Percentiles rank a stretch among this genome's conserved stretches.
These are phyloP conservation scores for Drosophila borealis DNA, from an alignment of 2,888 invertebrate species.

Conservation along the genomic window DNA sequence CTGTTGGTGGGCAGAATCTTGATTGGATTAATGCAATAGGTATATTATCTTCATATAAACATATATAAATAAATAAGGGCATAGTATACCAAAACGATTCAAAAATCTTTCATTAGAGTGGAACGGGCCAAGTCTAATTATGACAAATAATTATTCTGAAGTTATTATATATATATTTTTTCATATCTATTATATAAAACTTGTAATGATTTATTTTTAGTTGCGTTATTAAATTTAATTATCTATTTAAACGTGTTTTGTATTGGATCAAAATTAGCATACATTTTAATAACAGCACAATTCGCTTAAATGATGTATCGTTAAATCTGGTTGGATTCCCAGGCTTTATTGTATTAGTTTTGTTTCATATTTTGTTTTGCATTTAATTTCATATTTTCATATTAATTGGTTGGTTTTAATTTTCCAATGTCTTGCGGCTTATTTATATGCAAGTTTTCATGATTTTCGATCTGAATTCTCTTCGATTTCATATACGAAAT, in stretches of 20 bases:
- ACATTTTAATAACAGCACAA: too few relatives aligned
- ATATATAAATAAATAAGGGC: neutral
- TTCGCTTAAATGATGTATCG: too few relatives aligned
- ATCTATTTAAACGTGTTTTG: too few relatives aligned
- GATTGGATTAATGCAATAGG: conserved; percentile 12
- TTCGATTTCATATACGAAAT: conserved; percentile 7
- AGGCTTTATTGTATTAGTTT: too few relatives aligned
- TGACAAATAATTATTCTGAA: neutral
- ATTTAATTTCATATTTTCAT: neutral
- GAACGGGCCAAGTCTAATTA: neutral
- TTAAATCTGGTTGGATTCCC: too few relatives aligned
- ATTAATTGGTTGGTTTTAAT: neutral
- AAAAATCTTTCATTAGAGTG: neutral
- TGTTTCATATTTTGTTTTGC: too few relatives aligned
- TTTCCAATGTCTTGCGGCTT: neutral
- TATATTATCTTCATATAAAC: neutral
- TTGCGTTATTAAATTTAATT: too few relatives aligned
- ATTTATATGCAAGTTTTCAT: neutral
- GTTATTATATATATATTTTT: neutral
- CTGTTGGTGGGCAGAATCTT: conserved; percentile 11
- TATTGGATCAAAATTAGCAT: too few relatives aligned
- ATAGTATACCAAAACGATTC: neutral
- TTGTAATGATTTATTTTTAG: too few relatives aligned
- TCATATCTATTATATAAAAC: too few relatives aligned
- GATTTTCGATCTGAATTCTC: conserved; percentile 6